Conservation (phyloP, 2,888 invertebrate species). For the Idaea dimidiata region DNA sequence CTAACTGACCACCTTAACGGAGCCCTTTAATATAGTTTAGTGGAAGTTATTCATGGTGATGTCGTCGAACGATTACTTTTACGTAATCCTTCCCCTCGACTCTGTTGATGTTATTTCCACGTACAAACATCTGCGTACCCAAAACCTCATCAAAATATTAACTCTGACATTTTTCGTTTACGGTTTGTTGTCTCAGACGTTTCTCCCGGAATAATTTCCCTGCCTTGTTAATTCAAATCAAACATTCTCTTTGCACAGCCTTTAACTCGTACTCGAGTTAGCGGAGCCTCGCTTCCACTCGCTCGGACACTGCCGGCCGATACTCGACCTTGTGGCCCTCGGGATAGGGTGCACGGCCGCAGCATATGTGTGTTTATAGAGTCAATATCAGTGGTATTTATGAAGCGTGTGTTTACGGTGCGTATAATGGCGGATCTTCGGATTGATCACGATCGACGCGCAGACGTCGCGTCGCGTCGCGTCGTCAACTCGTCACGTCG, state of each 20-base stretch:
- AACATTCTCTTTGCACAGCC: conserved; percentile 14
- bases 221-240: conserved; percentile 15
- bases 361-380: conserved; percentile 9
- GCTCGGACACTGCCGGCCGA: not conserved
- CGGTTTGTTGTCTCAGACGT: not conserved
- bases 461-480: not conserved
- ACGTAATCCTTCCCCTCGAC: no score
- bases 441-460: conserved; percentile 7
- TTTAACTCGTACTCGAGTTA: conserved; percentile 3
- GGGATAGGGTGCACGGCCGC: not conserved
- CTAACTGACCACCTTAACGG: no score
- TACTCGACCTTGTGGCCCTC: conserved; percentile 2
- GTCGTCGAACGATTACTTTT: no score
- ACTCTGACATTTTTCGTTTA: no score
- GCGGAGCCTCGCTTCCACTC: not conserved
- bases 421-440: conserved; percentile 11
- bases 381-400: conserved; percentile 12
- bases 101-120: no score
- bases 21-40: no score
- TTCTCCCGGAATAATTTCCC: conserved; percentile 9
- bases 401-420: conserved; percentile 15
- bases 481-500: no score
- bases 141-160: no score
- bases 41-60: no score
- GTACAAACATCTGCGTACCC: no score